phyloP scores from a whole-genome alignment of 1,140 invertebrate genomes.

The Daktulosphaira vitifoliae region DNA sequence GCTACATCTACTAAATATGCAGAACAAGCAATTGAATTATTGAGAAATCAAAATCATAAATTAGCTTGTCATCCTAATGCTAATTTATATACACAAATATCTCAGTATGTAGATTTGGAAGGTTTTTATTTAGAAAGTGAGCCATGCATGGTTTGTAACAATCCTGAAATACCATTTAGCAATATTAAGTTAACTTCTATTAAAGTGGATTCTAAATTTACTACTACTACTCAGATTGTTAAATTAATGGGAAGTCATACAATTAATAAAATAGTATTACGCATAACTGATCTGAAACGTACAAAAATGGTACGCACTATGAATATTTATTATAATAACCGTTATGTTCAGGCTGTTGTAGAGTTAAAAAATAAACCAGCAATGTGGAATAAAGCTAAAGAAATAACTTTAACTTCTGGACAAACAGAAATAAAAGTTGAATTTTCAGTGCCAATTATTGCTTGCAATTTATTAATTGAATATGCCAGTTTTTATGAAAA shows the following conservation, averaged over 20 bases:
- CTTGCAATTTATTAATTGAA: conserved; percentile 98
- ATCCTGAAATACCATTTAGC: conserved; percentile 86
- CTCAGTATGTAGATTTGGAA: conserved; percentile 87
- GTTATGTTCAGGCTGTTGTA: conserved; percentile 89
- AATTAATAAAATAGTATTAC: conserved; percentile 85
- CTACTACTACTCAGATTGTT: conserved; percentile 93
- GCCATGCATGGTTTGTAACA: conserved; percentile 94
- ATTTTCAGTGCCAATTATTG: conserved; percentile 91
- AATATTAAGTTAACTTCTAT: conserved; percentile 88
- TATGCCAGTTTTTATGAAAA: conserved; percentile 97
- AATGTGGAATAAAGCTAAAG: conserved; percentile 94
- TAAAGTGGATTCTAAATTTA: conserved; percentile 94
- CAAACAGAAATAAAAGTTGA: conserved; percentile 95
- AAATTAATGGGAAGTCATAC: conserved; percentile 91
- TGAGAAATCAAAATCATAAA: conserved; percentile 78
- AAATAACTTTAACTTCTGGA: conserved; percentile 74
- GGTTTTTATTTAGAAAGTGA: conserved; percentile 95
- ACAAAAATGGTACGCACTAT: conserved; percentile 95
- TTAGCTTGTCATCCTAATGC: conserved; percentile 88
- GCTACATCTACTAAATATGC: conserved; percentile 63
- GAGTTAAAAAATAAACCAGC: conserved; percentile 94
- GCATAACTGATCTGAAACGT: conserved; percentile 89
- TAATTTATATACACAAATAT: conserved; percentile 80
- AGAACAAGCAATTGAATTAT: conserved; percentile 72
- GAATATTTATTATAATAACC: conserved; percentile 95